Evolutionary conservation across 2,888 invertebrate genomes (phyloP).

Genomic region (Leptinotarsa haldemani): DNA sequence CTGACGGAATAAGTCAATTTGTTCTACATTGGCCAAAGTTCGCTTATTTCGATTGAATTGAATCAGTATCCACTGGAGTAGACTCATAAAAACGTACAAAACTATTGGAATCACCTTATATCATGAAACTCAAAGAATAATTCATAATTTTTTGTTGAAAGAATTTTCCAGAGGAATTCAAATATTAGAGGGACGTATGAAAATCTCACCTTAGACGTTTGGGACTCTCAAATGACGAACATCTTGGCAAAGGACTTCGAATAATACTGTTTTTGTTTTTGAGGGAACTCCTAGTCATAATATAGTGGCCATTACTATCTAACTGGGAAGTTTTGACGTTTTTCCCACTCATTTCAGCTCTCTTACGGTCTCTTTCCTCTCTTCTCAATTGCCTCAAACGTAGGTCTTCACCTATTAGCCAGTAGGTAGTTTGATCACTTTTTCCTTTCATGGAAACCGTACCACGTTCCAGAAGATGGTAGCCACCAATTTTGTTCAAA

Average conservation of each 20-base stretch:
- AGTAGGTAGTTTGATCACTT: conserved; percentile 84
- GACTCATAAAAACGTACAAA: no score
- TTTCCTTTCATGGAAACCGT: conserved; percentile 86
- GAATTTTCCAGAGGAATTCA: neutral
- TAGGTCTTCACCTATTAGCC: conserved; percentile 83
- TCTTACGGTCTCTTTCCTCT: conserved; percentile 67
- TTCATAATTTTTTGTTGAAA: no score
- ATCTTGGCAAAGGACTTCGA: conserved; percentile 71
- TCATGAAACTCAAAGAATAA: no score
- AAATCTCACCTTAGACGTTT: conserved; percentile 76
- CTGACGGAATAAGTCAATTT: no score
- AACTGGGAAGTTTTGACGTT: conserved; percentile 49
- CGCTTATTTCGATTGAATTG: no score
- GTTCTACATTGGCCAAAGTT: no score
- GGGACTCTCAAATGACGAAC: conserved; percentile 86
- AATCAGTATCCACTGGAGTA: no score
- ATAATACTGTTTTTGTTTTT: conserved; percentile 75
- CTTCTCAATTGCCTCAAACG: conserved; percentile 70
- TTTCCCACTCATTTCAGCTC: conserved; percentile 63
- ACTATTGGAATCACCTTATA: no score
- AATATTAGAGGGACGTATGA: neutral
- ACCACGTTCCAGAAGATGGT: conserved; percentile 81
- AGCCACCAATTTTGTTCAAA: conserved; percentile 80
- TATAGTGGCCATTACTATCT: conserved; percentile 56
- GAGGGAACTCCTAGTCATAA: conserved; percentile 74